These are phyloP conservation scores for Microcebus lehilahytsara DNA, from an alignment of 2,113 vertebrate species.

Conservation along the genomic window DNA sequence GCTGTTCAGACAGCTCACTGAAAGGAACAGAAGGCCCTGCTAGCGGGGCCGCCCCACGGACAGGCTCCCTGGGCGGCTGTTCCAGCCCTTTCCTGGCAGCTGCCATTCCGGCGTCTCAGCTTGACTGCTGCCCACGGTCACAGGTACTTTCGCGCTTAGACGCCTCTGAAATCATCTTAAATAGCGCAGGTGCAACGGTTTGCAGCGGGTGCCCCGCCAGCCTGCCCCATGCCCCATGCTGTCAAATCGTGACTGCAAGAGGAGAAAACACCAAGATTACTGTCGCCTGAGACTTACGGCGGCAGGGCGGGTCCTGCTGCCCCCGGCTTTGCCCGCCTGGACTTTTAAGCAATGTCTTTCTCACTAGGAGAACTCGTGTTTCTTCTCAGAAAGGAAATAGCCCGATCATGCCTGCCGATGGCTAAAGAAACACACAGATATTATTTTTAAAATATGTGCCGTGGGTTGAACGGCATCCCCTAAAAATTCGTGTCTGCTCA, in stretches of 20 bases:
- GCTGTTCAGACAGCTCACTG: not conserved
- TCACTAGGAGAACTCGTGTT: fast-evolving
- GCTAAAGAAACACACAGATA: not conserved
- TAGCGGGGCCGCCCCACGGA: not conserved
- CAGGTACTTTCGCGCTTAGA: not conserved
- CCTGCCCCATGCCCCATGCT: not conserved
- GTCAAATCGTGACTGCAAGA: not conserved
- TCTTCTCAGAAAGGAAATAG: not conserved
- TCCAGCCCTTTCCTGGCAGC: not conserved
- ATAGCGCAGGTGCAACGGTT: not conserved
- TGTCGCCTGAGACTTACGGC: not conserved
- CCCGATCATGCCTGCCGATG: not conserved
- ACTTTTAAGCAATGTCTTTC: not conserved
- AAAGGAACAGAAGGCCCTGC: not conserved
- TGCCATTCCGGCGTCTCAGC: not conserved
- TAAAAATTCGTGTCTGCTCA: not conserved
- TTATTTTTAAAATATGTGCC: not conserved
- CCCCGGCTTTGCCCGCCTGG: not conserved
- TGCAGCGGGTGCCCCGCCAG: fast-evolving
- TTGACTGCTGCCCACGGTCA: not conserved
- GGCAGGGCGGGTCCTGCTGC: fast-evolving
- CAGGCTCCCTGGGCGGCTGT: not conserved
- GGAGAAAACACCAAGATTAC: not conserved
- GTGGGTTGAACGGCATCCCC: not conserved
- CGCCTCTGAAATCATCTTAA: not conserved